Conservation (phyloP, 2,113 vertebrate genomes). For the Macrotus californicus region DNA sequence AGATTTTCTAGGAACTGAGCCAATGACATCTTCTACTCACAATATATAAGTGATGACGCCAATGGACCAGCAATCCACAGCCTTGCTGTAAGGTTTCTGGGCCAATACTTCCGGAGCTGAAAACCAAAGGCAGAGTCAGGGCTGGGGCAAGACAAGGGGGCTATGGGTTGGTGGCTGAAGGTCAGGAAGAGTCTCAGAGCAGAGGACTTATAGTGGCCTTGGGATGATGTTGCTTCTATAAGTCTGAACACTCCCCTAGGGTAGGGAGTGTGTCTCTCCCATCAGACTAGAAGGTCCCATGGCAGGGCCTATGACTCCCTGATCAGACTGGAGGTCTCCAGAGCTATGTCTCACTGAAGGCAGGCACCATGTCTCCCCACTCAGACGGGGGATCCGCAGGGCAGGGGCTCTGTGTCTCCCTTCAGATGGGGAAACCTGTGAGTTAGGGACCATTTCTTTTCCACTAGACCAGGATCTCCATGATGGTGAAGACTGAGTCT, state of each 20-base stretch:
- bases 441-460: neutral
- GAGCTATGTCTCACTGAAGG: neutral
- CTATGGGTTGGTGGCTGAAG: neutral
- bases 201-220: neutral
- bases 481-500: neutral
- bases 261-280: neutral
- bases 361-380: neutral
- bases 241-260: neutral
- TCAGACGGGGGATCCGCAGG: neutral
- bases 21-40: conserved; percentile 81
- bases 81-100: conserved; percentile 95
- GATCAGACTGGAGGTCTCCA: neutral
- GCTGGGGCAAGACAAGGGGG: neutral
- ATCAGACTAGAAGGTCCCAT: neutral
- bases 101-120: conserved; percentile 93
- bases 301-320: neutral
- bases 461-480: neutral
- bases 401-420: neutral
- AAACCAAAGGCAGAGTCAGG: conserved; percentile 39
- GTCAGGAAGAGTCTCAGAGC: neutral
- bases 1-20: neutral
- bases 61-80: conserved; percentile 98
- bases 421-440: neutral
- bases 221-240: neutral
- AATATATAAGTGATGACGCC: conserved; percentile 96